A percentile compares a stretch with the other conserved stretches of the same genome.
phyloP scores from a whole-genome alignment of 2,797 vertebrate species.

The Anguilla obscura region DNA sequence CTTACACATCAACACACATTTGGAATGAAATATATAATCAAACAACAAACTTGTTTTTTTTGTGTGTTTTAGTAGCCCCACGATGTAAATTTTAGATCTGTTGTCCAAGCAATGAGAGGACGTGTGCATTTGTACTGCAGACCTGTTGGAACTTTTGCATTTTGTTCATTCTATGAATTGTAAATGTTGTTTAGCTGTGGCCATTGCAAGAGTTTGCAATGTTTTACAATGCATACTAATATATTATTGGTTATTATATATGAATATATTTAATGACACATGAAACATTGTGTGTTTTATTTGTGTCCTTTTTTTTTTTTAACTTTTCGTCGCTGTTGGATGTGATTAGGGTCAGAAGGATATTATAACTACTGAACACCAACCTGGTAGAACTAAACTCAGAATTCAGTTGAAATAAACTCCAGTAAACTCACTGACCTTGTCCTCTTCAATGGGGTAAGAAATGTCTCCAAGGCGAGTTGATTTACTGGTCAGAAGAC shows the following conservation, averaged over 20 bases:
- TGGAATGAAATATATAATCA: constrained; percentile 54
- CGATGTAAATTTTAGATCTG: constrained; percentile 63
- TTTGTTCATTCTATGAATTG: constrained; percentile 91
- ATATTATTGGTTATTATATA: constrained; percentile 99
- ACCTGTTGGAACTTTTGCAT: constrained; percentile 65
- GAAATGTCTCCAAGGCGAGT: constrained; percentile 24
- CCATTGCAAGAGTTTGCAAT: constrained; percentile 82
- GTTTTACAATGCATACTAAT: constrained; percentile 98
- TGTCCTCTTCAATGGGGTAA: constrained; percentile 27
- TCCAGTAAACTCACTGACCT: constrained; percentile 75
- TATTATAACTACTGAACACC: constrained; percentile 88
- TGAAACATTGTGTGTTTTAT: constrained; percentile 91
- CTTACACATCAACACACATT: constrained; percentile 48
- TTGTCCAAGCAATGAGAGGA: constrained; percentile 55
- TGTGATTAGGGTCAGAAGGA: constrained; percentile 81
- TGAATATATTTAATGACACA: constrained; percentile 99
- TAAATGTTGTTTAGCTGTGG: constrained; percentile 93
- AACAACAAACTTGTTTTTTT: constrained; percentile 25
- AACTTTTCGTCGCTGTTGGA: constrained; percentile 76
- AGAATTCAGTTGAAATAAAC: constrained; percentile 92
- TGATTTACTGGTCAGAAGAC: neutral
- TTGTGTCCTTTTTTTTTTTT: constrained; percentile 64
- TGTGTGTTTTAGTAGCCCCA: constrained; percentile 51
- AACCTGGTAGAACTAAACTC: constrained; percentile 89
- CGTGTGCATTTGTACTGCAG: constrained; percentile 52